phyloP scores from a whole-genome alignment of 2,888 invertebrate species.

The Lithodes maja region DNA sequence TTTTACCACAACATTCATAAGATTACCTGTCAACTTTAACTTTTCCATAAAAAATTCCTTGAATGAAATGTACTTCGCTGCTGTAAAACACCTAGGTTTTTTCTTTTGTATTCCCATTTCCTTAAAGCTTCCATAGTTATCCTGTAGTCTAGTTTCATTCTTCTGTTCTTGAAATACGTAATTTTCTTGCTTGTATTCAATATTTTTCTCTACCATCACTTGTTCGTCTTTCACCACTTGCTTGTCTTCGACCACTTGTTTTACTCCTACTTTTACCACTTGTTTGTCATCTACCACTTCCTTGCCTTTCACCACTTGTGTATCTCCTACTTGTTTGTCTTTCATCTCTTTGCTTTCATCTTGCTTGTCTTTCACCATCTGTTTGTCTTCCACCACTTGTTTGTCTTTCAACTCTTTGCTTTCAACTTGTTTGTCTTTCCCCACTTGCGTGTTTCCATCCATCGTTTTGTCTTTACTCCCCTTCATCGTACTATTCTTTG shows the following conservation, averaged over 20 bases:
- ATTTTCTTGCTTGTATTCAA: too few species aligned
- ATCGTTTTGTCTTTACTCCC: not conserved
- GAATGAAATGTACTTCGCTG: not conserved
- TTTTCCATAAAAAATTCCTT: not conserved
- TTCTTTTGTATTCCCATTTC: not conserved
- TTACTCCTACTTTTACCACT: not conserved
- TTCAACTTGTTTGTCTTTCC: not conserved
- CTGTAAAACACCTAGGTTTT: not conserved
- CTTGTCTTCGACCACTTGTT: not conserved
- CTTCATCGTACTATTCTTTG: not conserved
- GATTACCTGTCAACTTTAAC: not conserved
- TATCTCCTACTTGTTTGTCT: not conserved
- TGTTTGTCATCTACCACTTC: not conserved
- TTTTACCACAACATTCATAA: not conserved
- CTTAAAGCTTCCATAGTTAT: not conserved
- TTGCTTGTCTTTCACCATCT: not conserved
- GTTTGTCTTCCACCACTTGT: not conserved
- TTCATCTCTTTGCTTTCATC: not conserved
- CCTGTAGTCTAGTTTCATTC: too few species aligned
- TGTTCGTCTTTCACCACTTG: not conserved
- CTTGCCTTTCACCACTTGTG: not conserved
- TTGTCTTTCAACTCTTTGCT: not conserved
- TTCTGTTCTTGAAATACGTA: too few species aligned
- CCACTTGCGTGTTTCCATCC: not conserved
- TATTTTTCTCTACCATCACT: not conserved